Evolutionary conservation across 92 coral and sea anemone genomes (phyloP).

Genomic region (Actinostola sp.): DNA sequence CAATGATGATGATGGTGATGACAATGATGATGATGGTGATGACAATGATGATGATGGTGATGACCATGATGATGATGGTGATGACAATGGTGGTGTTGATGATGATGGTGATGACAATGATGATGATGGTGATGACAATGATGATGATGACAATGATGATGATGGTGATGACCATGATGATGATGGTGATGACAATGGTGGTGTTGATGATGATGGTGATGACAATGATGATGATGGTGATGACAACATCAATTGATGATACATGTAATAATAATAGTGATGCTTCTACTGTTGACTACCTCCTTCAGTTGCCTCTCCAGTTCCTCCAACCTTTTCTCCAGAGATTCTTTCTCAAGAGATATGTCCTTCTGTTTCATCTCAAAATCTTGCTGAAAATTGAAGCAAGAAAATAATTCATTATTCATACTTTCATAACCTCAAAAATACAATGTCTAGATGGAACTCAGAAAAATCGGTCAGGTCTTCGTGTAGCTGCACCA

Average conservation of each 20-base stretch:
- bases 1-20: background rate
- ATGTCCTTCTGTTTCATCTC: slow-evolving; percentile 67
- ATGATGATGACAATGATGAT: background rate
- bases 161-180: background rate
- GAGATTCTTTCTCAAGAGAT: slow-evolving; percentile 51
- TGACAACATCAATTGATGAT: background rate
- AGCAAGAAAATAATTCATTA: no score
- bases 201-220: no score
- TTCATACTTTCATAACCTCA: no score
- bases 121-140: background rate
- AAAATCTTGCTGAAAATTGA: slow-evolving; percentile 77
- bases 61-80: background rate
- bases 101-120: background rate
- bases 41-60: background rate
- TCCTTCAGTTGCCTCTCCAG: slow-evolving; percentile 80
- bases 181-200: background rate
- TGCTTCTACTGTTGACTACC: slow-evolving; percentile 41
- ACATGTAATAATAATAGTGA: background rate
- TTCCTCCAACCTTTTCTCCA: slow-evolving; percentile 48
- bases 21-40: background rate
- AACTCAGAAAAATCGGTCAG: no score
- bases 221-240: background rate
- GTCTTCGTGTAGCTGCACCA: no score
- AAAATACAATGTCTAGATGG: no score
- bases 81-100: background rate